Base-by-base conservation (phyloP, 2,888 invertebrate species). In the Hypomecis punctinalis region DNA sequence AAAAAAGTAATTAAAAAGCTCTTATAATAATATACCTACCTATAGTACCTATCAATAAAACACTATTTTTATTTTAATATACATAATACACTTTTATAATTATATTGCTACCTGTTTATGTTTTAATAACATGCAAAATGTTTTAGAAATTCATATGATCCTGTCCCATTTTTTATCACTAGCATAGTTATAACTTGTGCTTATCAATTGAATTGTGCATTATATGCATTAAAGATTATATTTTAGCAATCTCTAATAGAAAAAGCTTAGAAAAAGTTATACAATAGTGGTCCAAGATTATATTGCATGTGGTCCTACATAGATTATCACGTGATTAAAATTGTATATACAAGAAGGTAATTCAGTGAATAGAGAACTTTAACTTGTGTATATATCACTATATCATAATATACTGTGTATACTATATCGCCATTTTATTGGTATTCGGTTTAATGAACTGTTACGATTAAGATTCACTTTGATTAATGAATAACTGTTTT, bases 281-380 rank as follows among this genome's bases (percentile, higher is more conserved):
- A 40, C 51, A 60, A 66, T 60, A 71, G 72, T 80, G 78, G 81
- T 81, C 80, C 79, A 67, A 70, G 70, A 65, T 69, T 71, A 66
- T 69, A 72, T 72, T 75, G 67, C 73, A 36, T 70, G 70, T 73
- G 69, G 72, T 73, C 72, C 72, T 57, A 66, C 62, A 63, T 58
- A 61, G 40, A 13, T 37, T 72, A 69, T 72, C 72, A 71, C 69
- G 71, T 68, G 68, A 68, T 52, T 56, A 66, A 23, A 63, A 37
- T 49, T 56, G 51, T 66, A 63, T 66, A 54, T 61, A 64, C 59
- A 66, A 5, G 36, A 23, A 58, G 40, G 37, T 10, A 7, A 42
- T 13, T 46, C 8, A 13, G 9, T 9, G 5, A 35, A 53, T 23
- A 23, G 23, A 46, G 46, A 7, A 11, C 46, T 10, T 23, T 46